Percentiles rank a stretch among this genome's conserved stretches.
Conservation (phyloP, 1,140 invertebrate species). For the Micrasema minimum region DNA sequence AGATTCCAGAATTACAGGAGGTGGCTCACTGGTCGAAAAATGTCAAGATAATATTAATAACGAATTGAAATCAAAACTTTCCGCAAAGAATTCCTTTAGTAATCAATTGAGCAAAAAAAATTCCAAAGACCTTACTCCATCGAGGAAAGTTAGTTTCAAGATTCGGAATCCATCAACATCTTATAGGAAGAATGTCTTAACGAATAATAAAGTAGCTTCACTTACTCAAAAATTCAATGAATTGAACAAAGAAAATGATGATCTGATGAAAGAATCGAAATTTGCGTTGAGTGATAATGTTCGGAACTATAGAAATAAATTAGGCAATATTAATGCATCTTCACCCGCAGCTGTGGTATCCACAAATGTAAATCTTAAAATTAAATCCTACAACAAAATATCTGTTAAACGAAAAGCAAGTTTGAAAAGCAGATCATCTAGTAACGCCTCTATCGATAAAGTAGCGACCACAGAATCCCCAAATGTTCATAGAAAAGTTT, state of each 20-base stretch:
- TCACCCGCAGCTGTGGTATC: constrained; percentile 62
- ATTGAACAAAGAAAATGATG: constrained; percentile 60
- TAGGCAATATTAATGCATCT: constrained; percentile 60
- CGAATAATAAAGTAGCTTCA: constrained; percentile 66
- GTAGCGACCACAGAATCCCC: constrained; percentile 56
- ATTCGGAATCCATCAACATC: constrained; percentile 60
- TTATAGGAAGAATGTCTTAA: constrained; percentile 61
- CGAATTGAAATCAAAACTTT: constrained; percentile 27
- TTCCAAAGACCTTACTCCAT: constrained; percentile 56
- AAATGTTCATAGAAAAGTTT: constrained; percentile 59
- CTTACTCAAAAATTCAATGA: constrained; percentile 69
- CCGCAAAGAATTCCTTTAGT: constrained; percentile 17
- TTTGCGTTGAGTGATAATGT: constrained; percentile 61
- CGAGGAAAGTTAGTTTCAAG: constrained; percentile 66
- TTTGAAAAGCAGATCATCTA: constrained; percentile 62
- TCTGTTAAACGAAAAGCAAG: constrained; percentile 59
- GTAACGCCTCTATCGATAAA: constrained; percentile 64
- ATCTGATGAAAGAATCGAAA: constrained; percentile 60
- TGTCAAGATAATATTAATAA: constrained; percentile 1
- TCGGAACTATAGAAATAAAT: constrained; percentile 55
- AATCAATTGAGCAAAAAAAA: constrained; percentile 55
- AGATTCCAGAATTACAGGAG: constrained; percentile 64
- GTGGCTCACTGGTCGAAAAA: constrained; percentile 57
- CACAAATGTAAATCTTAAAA: constrained; percentile 65
- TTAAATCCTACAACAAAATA: constrained; percentile 59